Base-by-base conservation (phyloP, 2,888 invertebrate species). In the Stictocephala bisonia region DNA sequence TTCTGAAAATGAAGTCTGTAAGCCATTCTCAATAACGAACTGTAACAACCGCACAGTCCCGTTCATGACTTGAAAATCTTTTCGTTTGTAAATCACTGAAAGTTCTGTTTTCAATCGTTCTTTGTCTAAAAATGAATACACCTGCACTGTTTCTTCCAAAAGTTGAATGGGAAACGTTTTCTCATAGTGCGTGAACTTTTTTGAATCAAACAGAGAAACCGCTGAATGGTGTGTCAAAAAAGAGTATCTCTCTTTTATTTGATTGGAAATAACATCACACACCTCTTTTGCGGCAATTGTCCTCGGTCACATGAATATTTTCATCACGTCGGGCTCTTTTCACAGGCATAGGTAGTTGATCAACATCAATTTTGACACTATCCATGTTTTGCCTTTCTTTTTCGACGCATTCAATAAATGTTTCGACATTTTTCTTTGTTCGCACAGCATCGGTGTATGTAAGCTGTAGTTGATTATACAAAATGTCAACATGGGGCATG, bases 401-500 rank as follows among this genome's bases (percentile, higher is more conserved):
- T 4, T 56, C 56, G 35, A 51, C 31, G 15, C 3, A 41, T 15
- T 41, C 18, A 15, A 66, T n/a, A 7, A 66, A 66, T 6, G 1
- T 22, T 6, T 41, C 48, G 11, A 44, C 48, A n/a, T 44, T 26
- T n/a, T 41, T 24, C 29, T 44, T 66, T 2, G 27, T 27, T 24
- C 9, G 41, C n/a, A 44, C 3, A 27, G 40, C 44, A 48, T 66
- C 66, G 15, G 44, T 66, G 41, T 9, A 48, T n/a, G 66, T 48
- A 24, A 66, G 6, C 48, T 66, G 44, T 26, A 81, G 68, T 56
- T 79, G 73, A 53, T 77, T 77, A 50, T 71, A 78, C n/a, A 79
- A 74, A 6, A 78, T 73, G 60, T 81, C 79, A 1, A 78, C 76
- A 58, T 80, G 77, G 11, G 78, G 78, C 79, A 80, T 79, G 18